phyloP scores from a whole-genome alignment of 23 tunicate species.

The Clavelina lepadiformis region DNA sequence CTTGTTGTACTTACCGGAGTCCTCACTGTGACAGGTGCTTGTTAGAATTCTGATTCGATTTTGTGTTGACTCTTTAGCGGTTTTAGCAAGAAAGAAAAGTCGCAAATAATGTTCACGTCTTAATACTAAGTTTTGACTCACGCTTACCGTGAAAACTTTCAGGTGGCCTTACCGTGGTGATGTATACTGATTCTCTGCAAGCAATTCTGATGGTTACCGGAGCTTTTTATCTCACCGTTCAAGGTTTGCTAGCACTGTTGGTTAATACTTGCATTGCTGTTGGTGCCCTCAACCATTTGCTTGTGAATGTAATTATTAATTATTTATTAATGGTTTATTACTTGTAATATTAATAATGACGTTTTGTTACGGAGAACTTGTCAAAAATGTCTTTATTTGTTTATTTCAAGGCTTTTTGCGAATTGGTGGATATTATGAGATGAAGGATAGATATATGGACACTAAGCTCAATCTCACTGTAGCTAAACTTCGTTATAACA shows the following conservation, averaged over 20 bases:
- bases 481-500: constrained; percentile 2
- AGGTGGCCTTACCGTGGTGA: constrained; percentile 70
- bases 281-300: too few relatives aligned
- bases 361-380: neutral
- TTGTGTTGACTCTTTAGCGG: too few relatives aligned
- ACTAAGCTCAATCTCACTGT: constrained; percentile 28
- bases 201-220: constrained; percentile 48
- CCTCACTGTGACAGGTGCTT: constrained; percentile 50
- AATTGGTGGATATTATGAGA: constrained; percentile 44
- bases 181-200: constrained; percentile 66
- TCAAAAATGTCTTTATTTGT: neutral
- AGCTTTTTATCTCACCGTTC: constrained; percentile 37
- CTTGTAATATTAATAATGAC: neutral
- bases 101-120: too few relatives aligned
- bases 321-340: neutral
- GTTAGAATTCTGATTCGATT: too few relatives aligned
- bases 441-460: constrained; percentile 38
- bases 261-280: too few relatives aligned
- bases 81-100: too few relatives aligned
- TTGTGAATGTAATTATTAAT: too few relatives aligned
- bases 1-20: constrained; percentile 50
- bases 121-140: too few relatives aligned
- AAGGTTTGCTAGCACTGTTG: too few relatives aligned
- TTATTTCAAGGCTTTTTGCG: constrained; percentile 23
- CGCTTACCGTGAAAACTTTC: neutral